phyloP scores from a whole-genome alignment of 2,888 invertebrate species.

The Drosophila histrio region DNA sequence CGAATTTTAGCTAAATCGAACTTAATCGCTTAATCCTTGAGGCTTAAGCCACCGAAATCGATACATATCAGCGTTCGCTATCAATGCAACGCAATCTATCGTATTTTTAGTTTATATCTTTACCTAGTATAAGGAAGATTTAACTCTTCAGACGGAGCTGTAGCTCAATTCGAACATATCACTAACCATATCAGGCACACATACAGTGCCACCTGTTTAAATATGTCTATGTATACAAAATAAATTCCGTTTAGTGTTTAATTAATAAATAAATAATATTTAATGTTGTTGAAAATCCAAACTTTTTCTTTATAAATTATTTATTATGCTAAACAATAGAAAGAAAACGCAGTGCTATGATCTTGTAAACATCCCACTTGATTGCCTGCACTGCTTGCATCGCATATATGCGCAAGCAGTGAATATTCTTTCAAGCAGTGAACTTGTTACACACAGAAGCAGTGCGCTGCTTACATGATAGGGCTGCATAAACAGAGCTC shows the following conservation, averaged over 20 bases:
- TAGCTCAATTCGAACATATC: slow-evolving; percentile 34
- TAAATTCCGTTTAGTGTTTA: slow-evolving; percentile 24
- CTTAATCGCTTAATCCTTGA: background rate
- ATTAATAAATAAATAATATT: slow-evolving; percentile 16
- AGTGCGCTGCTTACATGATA: too few relatives aligned
- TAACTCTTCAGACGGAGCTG: background rate
- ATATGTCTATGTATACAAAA: slow-evolving; percentile 20
- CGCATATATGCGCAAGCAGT: background rate
- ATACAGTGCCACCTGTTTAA: slow-evolving; percentile 35
- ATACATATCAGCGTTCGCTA: slow-evolving; percentile 64
- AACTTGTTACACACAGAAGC: background rate
- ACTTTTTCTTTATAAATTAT: too few relatives aligned
- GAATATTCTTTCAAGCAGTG: background rate
- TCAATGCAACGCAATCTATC: slow-evolving; percentile 34
- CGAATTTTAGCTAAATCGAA: slow-evolving; percentile 35
- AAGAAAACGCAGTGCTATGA: too few relatives aligned
- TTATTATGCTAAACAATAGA: too few relatives aligned
- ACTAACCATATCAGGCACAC: slow-evolving; percentile 47
- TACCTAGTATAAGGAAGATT: background rate
- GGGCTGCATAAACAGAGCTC: too few relatives aligned
- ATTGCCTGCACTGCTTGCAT: background rate
- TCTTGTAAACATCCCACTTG: too few relatives aligned
- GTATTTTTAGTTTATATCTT: slow-evolving; percentile 17
- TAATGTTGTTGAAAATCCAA: slow-evolving; percentile 45
- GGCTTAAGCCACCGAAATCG: too few relatives aligned